phyloP scores from a whole-genome alignment of 2,113 vertebrate genomes.

The Cervus canadensis region DNA sequence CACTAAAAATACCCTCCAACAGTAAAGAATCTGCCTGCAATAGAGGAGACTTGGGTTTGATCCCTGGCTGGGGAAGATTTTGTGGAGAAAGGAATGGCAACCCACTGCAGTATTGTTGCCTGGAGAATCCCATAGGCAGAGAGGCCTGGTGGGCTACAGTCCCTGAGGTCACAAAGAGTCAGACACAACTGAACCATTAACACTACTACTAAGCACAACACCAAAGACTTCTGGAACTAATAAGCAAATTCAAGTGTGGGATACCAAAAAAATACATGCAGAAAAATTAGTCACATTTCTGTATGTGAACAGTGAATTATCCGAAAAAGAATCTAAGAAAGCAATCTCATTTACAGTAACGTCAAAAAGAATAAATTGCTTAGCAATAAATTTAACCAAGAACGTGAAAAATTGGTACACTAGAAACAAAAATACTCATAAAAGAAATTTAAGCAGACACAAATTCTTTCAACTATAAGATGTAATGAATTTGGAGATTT shows the following conservation, averaged over 20 bases:
- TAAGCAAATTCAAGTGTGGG: neutral
- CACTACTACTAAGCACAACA: neutral
- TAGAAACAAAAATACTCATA: neutral
- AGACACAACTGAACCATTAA: neutral
- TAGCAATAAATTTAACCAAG: neutral
- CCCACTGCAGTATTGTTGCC: neutral
- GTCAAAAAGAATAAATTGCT: neutral
- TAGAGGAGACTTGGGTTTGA: neutral
- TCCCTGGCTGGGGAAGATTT: neutral
- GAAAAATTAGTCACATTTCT: neutral
- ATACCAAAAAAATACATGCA: neutral
- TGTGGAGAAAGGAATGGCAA: neutral
- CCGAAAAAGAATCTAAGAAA: neutral
- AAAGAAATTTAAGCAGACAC: neutral
- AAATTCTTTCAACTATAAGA: neutral
- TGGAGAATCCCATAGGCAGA: neutral
- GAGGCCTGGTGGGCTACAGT: neutral
- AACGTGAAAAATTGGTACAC: neutral
- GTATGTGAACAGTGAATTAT: neutral
- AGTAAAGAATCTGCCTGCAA: neutral
- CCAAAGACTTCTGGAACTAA: neutral
- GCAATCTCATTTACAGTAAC: neutral
- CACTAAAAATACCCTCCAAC: neutral
- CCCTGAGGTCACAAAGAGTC: neutral
- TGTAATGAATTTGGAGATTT: neutral